These are phyloP conservation scores for Asbolus verrucosus DNA, from an alignment of 1,140 invertebrate species.

Conservation along the genomic window DNA sequence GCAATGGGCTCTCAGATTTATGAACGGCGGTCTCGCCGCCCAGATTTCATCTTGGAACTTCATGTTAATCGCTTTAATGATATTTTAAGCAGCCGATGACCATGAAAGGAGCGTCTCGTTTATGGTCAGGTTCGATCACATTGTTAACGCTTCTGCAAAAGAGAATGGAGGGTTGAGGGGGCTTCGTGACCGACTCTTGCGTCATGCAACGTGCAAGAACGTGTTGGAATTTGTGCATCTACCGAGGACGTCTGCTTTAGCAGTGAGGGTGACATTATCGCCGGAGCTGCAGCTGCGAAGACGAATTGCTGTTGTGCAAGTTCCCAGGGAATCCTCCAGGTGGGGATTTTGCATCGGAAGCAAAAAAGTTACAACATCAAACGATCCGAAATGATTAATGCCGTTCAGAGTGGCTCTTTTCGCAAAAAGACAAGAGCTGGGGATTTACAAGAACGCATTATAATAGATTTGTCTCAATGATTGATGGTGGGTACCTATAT, in stretches of 20 bases:
- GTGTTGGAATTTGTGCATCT: no score
- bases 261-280: no score
- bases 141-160: constrained; percentile 16
- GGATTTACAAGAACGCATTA: not conserved
- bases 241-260: no score
- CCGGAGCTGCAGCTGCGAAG: no score
- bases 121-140: constrained; percentile 11
- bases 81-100: not conserved
- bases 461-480: not conserved
- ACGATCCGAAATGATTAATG: constrained; percentile 5
- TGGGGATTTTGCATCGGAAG: no score
- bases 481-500: constrained; percentile 3
- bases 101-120: constrained; percentile 14
- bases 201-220: not conserved
- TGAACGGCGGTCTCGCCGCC: constrained; percentile 22
- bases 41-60: constrained; percentile 28
- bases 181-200: not conserved
- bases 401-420: no score
- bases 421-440: not conserved
- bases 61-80: constrained; percentile 18
- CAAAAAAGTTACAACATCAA: no score
- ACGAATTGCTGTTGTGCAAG: no score
- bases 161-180: constrained; percentile 18
- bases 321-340: no score
- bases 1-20: constrained; percentile 16